A percentile compares a stretch with the other conserved stretches of the same genome.
phyloP scores from a whole-genome alignment of 2,888 invertebrate species.

The Drosophila basisetae region DNA sequence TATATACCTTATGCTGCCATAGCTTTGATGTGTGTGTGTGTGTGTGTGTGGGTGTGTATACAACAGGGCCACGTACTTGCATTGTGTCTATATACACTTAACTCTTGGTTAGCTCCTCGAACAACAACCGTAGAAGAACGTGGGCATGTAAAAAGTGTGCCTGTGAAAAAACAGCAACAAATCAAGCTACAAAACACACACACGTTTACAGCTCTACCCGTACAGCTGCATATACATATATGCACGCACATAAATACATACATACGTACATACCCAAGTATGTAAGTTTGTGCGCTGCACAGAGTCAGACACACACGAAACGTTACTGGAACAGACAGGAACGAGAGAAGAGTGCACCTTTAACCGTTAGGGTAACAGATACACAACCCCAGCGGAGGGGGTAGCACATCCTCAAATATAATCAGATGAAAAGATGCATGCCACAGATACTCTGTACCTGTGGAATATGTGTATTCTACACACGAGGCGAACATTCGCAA shows the following conservation, averaged over 20 bases:
- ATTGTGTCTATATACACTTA: conserved; percentile 24
- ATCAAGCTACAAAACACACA: neutral
- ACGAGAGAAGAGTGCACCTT: conserved; percentile 6
- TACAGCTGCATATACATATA: neutral
- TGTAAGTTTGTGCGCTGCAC: conserved; percentile 27
- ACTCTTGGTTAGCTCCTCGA: conserved; percentile 21
- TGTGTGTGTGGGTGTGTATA: conserved; percentile 1
- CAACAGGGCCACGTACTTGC: conserved; percentile 8
- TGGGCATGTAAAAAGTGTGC: conserved; percentile 16
- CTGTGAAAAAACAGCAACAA: conserved; percentile 16
- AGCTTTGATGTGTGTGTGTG: neutral
- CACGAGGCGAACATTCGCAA: neutral
- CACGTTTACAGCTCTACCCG: neutral
- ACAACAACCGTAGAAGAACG: conserved; percentile 3
- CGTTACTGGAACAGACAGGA: conserved; percentile 28
- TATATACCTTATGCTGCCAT: neutral
- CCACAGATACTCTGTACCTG: neutral
- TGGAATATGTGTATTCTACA: neutral
- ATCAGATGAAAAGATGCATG: neutral
- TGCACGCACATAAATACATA: neutral
- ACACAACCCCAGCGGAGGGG: neutral
- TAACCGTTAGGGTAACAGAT: neutral
- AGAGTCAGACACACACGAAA: conserved; percentile 48
- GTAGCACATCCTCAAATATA: neutral
- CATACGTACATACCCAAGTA: neutral